phyloP scores from a whole-genome alignment of 2,113 vertebrate genomes.

The Haemorhous mexicanus region DNA sequence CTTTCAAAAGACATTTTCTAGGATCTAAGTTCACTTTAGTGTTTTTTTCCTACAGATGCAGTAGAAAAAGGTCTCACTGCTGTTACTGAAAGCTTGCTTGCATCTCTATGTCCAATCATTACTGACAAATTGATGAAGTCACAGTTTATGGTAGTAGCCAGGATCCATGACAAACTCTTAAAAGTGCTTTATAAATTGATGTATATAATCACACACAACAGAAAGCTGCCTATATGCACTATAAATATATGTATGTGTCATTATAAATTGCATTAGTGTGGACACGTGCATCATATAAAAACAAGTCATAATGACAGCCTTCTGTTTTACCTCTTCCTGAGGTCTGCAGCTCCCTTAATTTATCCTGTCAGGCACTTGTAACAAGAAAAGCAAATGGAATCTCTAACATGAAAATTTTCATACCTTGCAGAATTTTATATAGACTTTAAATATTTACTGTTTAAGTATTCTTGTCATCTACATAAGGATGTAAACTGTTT shows the following conservation, averaged over 20 bases:
- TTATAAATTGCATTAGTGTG: not conserved
- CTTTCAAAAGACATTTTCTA: not conserved
- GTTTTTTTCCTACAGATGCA: not conserved
- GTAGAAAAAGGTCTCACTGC: not conserved
- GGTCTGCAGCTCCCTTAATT: not conserved
- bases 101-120: not conserved
- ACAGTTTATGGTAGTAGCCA: not conserved
- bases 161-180: not conserved
- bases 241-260: not conserved
- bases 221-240: not conserved
- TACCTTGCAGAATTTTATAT: not conserved
- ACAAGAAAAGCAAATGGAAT: not conserved
- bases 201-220: not conserved
- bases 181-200: not conserved
- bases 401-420: not conserved
- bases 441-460: not conserved
- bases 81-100: not conserved
- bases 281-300: not conserved
- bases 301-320: not conserved
- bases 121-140: not conserved
- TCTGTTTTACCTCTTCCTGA: not conserved
- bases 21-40: not conserved
- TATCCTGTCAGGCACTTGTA: not conserved
- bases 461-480: not conserved
- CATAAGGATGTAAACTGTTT: not conserved